Evolutionary conservation across 2,888 invertebrate genomes (phyloP), one percentile per base, ranked within the genome.

Genomic region (Caenorhabditis panamensis): DNA sequence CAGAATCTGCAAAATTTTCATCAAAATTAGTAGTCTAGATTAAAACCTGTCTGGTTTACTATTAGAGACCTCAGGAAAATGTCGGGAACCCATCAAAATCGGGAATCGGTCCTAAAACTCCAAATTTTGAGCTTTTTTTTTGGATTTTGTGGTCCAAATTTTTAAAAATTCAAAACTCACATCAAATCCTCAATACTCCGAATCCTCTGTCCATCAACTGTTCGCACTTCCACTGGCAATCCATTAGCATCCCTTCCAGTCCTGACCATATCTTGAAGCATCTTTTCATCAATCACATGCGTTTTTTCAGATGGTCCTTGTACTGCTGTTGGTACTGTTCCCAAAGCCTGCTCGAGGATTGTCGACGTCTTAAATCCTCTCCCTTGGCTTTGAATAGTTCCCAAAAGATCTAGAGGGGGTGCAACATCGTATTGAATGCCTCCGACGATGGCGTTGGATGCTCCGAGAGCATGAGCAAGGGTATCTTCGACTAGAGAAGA

Each of bases 241-340:
- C 85, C 85, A 18, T 71, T 75, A 16, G 49, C 62, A 59, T 85
- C 85, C 11, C 47, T 11, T 9, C 84, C 85, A 16, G 77, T 79
- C 31, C 67, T 11, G 9, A 85, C 62, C 82, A 85, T 85, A 4
- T 81, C 51, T 2, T 76, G 75, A 5, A 85, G 59, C 11, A 68
- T 41, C 51, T 82, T 79, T 59, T 84, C 84, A 54, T 85, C 84
- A 20, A 85, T 85, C 37, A 82, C 44, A 5, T 69, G 71, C 16
- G 59, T 9, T 13, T 56, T 37, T 1, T 64, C 64, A 8, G 1
- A 20, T 16, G 5, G 2, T 11, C 13, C 41, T n/a, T n/a, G n/a
- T n/a, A n/a, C n/a, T 31, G 9, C 31, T 31, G 31, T 6, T 6
- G 31, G 31, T 9, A 6, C 31, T 9, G 4, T 9, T 9, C 9